Conservation (phyloP, 2,113 vertebrate species). For the Hemicordylus capensis region DNA sequence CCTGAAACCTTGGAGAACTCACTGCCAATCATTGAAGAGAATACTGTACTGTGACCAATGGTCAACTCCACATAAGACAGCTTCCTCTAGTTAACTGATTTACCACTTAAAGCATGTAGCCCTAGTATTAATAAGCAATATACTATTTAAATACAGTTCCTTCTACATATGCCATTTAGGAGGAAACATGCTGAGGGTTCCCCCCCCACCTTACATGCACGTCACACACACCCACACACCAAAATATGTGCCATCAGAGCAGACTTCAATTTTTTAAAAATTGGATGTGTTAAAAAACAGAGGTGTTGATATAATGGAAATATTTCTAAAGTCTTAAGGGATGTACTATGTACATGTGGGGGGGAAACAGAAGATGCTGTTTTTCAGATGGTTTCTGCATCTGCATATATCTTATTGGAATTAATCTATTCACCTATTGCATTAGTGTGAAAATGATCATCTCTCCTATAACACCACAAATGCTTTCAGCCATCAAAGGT, state of each 20-base stretch:
- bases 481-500: conserved; percentile 52
- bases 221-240: neutral
- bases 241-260: neutral
- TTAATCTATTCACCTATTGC: conserved; percentile 19
- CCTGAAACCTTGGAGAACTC: too few relatives aligned
- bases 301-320: conserved; percentile 49
- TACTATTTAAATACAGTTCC: neutral
- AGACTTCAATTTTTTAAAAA: conserved; percentile 10
- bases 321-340: conserved; percentile 28
- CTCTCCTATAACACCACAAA: conserved; percentile 15
- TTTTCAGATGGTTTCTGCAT: conserved; percentile 52
- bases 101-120: neutral
- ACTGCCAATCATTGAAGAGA: too few relatives aligned
- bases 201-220: too few relatives aligned
- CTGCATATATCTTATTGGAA: conserved; percentile 53
- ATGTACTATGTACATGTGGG: conserved; percentile 11
- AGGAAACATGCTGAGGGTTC: neutral
- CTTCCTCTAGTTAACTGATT: neutral
- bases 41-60: too few relatives aligned
- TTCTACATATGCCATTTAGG: neutral
- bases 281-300: conserved; percentile 43
- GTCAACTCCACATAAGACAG: too few relatives aligned
- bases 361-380: conserved; percentile 32
- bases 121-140: neutral
- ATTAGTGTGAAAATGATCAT: conserved; percentile 54